Percentiles rank a stretch among this genome's conserved stretches.
Evolutionary conservation across 1,140 invertebrate species (phyloP).

Genomic region (Ectropis grisescens): DNA sequence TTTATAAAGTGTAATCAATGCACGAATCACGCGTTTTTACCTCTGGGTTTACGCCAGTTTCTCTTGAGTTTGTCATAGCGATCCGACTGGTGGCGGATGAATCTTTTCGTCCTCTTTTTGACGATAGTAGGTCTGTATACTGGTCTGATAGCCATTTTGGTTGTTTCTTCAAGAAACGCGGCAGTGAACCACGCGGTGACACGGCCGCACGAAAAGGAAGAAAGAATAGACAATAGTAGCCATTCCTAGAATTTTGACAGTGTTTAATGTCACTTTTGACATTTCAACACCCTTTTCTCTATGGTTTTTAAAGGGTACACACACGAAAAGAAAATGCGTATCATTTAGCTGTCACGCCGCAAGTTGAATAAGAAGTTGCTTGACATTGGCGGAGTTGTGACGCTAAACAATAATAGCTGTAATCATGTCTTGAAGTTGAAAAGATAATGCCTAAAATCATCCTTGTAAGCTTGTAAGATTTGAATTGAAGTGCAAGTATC

Average conservation of each 20-base stretch:
- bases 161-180: slow-evolving; percentile 45
- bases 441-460: too few relatives aligned
- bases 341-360: too few relatives aligned
- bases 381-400: too few relatives aligned
- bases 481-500: too few relatives aligned
- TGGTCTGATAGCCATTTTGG: slow-evolving; percentile 87
- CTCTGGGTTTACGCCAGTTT: slow-evolving; percentile 76
- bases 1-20: not conserved
- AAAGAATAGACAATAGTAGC: slow-evolving; percentile 49
- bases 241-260: slow-evolving; percentile 40
- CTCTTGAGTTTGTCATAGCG: slow-evolving; percentile 93
- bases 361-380: too few relatives aligned
- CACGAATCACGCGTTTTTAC: slow-evolving; percentile 25
- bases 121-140: slow-evolving; percentile 90
- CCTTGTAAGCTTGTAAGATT: too few relatives aligned
- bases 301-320: too few relatives aligned
- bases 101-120: slow-evolving; percentile 97
- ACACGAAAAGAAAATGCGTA: too few relatives aligned
- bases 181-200: slow-evolving; percentile 65
- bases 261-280: too few relatives aligned
- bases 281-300: too few relatives aligned
- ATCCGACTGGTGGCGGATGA: slow-evolving; percentile 97
- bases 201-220: slow-evolving; percentile 62
- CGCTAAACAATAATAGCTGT: too few relatives aligned
- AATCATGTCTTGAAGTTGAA: too few relatives aligned